Conservation (phyloP, 2,888 invertebrate genomes). For the Acanthosoma haemorrhoidale region DNA sequence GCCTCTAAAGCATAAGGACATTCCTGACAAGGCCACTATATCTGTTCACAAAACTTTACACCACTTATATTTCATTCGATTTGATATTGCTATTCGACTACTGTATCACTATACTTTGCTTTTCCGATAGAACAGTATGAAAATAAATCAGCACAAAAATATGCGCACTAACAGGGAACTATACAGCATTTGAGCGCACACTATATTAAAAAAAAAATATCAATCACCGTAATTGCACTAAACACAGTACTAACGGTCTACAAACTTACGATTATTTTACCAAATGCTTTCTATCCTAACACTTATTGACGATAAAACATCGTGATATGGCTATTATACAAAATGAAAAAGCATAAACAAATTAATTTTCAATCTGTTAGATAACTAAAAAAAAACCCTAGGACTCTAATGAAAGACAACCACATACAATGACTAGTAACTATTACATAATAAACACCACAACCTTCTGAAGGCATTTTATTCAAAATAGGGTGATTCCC, state of each 20-base stretch:
- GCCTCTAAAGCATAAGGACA: not conserved
- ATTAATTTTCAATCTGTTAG: not conserved
- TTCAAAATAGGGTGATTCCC: not conserved
- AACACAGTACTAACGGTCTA: not conserved
- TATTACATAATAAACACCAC: constrained; percentile 16
- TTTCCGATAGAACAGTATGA: constrained; percentile 21
- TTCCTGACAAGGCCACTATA: constrained; percentile 22
- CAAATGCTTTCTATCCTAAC: constrained; percentile 6
- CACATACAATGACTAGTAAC: constrained; percentile 26
- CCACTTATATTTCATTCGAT: not conserved
- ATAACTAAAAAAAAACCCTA: not conserved
- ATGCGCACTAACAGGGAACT: constrained; percentile 25
- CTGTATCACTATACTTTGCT: constrained; percentile 18
- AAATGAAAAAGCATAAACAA: not conserved
- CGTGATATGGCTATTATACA: constrained; percentile 3
- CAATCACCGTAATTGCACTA: not conserved
- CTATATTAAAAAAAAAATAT: constrained; percentile 11
- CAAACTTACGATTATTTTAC: not conserved
- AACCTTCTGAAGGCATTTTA: constrained; percentile 21
- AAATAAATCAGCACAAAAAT: constrained; percentile 30
- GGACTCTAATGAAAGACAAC: constrained; percentile 26
- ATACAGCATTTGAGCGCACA: constrained; percentile 26
- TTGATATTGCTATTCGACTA: constrained; percentile 24
- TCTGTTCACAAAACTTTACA: not conserved
- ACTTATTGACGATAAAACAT: not conserved